Evolutionary conservation across 2,113 vertebrate species (phyloP), one percentile per base, ranked within the genome.

Genomic region (Triplophysa rosa): DNA sequence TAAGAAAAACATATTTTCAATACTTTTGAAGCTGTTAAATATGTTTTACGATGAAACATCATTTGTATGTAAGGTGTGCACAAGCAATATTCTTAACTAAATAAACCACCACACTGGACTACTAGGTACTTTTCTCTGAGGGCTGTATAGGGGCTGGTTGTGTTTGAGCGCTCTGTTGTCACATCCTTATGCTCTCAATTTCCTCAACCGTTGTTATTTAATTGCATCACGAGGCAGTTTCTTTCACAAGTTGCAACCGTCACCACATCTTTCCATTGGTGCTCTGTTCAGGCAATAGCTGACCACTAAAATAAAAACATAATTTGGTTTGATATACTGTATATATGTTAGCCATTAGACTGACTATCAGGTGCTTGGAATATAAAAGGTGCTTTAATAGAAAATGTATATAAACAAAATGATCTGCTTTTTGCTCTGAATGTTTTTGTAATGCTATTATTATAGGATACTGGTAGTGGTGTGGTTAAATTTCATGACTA

Each of bases 231-330:
- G 74, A 5, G 29, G 26, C 42, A 2, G 69, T 63, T 78, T 72
- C 6, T 84, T 84, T 80, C 78, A 78, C 49, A 83, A 80, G 12
- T 64, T 56, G 9, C 19, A 79, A 69, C 40, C 8, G 52, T 8
- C 52, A 24, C 13, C 13, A 21, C 17, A 45, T 45, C 24, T 74
- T 80, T 45, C 11, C 47, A 49, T 16, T 19, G 7, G 3, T 56
- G 52, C 17, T 0, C 19, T 21, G 19, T 52, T 52, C 13, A 52
- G 16, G 4, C 49, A 16, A 6, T 14, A 16, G 6, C 4, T 52
- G 49, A 13, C 16, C 49, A 16, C 14, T 17, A 13, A 52, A 58
- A 58, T 58, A 7, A 58, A 21, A 58, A 58, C 49, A 54, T 54
- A 17, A 17, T 17, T 54, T 19, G 14, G 49, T 12, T 12, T 49